Base-by-base conservation (phyloP, 2,888 invertebrate genomes). In the Eristalis tenax region DNA sequence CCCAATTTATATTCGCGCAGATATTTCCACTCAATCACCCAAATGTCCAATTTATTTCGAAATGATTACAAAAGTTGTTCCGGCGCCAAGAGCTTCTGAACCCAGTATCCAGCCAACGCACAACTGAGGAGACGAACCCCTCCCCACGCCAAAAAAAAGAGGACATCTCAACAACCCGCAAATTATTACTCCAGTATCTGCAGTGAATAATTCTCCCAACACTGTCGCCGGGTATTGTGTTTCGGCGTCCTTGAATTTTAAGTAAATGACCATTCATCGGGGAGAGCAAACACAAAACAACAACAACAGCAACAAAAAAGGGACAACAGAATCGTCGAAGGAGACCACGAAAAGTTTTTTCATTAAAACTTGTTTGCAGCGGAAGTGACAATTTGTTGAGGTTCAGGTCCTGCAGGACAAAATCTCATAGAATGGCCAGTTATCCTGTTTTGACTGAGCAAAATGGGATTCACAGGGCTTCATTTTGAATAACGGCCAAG, bases 331-430 rank as follows among this genome's bases (percentile, higher is more conserved):
- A 70, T 6, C 23, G 15, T 26, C 8, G 32, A 32, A 15, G 8
- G 68, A 8, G 18, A 75, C 43, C 40, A 56, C 65, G 22, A 77
- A 79, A 81, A 82, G 43, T 85, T 85, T 81, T 73, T 85, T 81
- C 85, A 85, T 85, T 81, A 81, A 85, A 85, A 85, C 63, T 84
- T 80, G 23, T 59, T 65, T 75, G 38, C 61, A 35, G 70, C 84
- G 75, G 75, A 70, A 76, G 80, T 80, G 84, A 80, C 70, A 84
- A 84, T 84, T 76, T 80, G 80, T 61, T 78, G 28, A 75, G 70
- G 65, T 84, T 79, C 50, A 18, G 50, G 70, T 61, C 26, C 35
- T 35, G 68, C 68, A 56, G 63, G 56, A 73, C 23, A 11, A 18
- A 38, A 61, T 11, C 43, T 59, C 15, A 1, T 15, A 3, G 59